Conservation (phyloP, 2,113 vertebrate species). For the Pelecanoides urinatrix region DNA sequence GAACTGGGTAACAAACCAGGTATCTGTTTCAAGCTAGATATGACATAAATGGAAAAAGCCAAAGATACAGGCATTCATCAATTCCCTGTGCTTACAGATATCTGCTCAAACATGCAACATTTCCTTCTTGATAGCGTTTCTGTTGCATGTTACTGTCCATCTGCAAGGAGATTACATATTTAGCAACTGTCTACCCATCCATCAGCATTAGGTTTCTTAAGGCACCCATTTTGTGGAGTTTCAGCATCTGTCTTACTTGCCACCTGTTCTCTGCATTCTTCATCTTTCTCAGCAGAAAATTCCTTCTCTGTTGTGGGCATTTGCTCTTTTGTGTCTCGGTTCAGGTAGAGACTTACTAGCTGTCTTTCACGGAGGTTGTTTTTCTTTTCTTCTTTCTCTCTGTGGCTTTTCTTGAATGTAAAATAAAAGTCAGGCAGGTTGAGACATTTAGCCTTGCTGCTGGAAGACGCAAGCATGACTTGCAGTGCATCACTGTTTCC, state of each 20-base stretch:
- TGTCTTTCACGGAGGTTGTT: neutral
- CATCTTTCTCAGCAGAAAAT: neutral
- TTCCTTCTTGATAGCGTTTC: neutral
- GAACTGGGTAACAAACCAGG: neutral
- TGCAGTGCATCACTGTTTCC: neutral
- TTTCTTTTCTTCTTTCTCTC: neutral
- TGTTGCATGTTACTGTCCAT: constrained; percentile 45
- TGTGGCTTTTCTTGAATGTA: neutral
- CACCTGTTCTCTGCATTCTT: neutral
- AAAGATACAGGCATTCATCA: neutral
- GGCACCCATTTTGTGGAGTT: neutral
- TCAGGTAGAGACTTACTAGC: neutral
- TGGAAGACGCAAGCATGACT: neutral
- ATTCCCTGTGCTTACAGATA: constrained; percentile 13
- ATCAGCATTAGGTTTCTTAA: constrained; percentile 55
- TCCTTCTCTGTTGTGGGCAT: neutral
- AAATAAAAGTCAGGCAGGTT: neutral
- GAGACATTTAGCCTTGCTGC: neutral
- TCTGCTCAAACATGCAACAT: neutral
- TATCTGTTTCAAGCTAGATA: neutral
- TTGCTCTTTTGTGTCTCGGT: neutral
- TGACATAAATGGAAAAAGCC: neutral
- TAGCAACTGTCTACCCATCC: constrained; percentile 49
- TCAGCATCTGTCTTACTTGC: neutral
- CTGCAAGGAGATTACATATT: constrained; percentile 49